These are phyloP conservation scores for Procapra przewalskii DNA, from an alignment of 2,113 vertebrate species.

Conservation along the genomic window DNA sequence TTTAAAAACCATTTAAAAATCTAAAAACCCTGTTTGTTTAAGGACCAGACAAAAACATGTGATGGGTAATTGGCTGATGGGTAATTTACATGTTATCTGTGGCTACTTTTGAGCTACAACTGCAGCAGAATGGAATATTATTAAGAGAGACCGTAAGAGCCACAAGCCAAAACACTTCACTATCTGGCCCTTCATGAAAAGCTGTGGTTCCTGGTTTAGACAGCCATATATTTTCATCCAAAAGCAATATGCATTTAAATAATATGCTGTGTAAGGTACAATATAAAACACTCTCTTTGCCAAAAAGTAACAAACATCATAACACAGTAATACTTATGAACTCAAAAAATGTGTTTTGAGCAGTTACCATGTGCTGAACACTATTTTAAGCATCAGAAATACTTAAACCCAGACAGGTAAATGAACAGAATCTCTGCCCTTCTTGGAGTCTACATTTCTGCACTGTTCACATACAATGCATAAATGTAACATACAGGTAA, in stretches of 20 bases:
- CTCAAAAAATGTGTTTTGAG: neutral
- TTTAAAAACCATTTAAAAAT: conserved; percentile 7
- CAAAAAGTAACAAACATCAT: neutral
- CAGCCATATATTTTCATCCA: neutral
- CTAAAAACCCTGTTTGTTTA: neutral
- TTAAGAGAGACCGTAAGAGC: neutral
- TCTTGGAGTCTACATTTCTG: neutral
- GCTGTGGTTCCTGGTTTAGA: neutral
- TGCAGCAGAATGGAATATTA: neutral
- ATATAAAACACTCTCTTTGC: neutral
- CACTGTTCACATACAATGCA: rapidly evolving
- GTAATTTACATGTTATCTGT: neutral
- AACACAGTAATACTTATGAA: neutral
- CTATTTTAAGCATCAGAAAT: neutral
- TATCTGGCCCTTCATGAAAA: neutral
- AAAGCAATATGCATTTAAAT: neutral
- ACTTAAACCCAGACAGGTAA: neutral
- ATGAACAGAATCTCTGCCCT: neutral
- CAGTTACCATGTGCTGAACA: neutral
- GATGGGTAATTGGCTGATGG: neutral
- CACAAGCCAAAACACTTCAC: neutral
- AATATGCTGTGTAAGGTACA: neutral
- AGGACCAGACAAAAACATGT: neutral
- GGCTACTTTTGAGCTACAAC: neutral
- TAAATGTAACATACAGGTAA: neutral